A percentile compares a stretch with the other conserved stretches of the same genome.
Conservation (phyloP, 2,888 invertebrate genomes). For the Polia nebulosa region DNA sequence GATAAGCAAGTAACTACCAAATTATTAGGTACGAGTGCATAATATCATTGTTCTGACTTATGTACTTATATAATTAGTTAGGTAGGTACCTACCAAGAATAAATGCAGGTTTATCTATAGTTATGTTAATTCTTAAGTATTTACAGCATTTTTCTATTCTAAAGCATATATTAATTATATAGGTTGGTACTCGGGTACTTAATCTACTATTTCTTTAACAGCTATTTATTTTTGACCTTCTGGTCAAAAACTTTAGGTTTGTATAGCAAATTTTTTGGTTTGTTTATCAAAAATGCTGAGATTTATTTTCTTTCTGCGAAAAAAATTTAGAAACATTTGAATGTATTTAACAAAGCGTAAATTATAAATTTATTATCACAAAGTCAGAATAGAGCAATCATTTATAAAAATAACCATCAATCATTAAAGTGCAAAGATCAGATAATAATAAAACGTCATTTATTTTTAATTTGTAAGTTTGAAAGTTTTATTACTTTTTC, state of each 20-base stretch:
- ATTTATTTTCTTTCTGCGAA: background rate
- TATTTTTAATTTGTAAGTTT: background rate
- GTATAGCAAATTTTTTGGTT: too few species aligned
- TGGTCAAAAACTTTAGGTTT: too few species aligned
- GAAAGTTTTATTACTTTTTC: slow-evolving; percentile 25
- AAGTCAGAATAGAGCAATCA: background rate
- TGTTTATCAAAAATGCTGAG: too few species aligned
- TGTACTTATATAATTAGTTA: background rate
- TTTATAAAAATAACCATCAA: background rate
- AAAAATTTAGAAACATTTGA: background rate
- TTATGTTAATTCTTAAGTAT: background rate
- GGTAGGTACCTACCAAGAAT: background rate
- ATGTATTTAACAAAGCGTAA: background rate
- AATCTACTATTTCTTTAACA: background rate
- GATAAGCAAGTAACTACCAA: slow-evolving; percentile 27
- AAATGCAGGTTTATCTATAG: background rate
- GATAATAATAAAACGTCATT: background rate
- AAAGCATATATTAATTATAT: background rate
- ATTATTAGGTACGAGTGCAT: background rate
- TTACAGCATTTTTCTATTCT: background rate
- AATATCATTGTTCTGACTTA: slow-evolving; percentile 8
- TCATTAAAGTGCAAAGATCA: background rate
- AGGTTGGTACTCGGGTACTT: background rate
- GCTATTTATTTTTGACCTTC: background rate
- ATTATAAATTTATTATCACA: background rate